Base-by-base conservation (phyloP, 2,888 invertebrate species). In the Octodonta nipae region DNA sequence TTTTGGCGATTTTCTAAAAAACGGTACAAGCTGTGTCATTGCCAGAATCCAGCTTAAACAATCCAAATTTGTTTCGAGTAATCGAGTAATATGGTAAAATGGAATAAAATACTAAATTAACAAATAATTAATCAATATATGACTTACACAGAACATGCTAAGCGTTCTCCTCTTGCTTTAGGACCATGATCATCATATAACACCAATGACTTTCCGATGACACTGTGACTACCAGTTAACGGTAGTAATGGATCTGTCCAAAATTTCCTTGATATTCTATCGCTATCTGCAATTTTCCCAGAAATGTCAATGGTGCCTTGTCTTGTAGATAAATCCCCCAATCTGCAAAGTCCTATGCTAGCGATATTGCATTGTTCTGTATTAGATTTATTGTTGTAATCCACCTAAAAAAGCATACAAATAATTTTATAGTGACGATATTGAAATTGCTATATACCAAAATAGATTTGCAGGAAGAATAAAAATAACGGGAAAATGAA, bases 181-280 rank as follows among this genome's bases (percentile, higher is more conserved):
- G 89, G 89, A 0, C 86, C 86, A 52, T 80, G 74, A 53, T 89
- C 88, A 54, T 86, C 89, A 50, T 82, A 86, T 29, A 93, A 71
- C 2, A 89, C 84, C 16, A 93, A 62, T 5, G 91, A 84, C 56
- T 78, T 81, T 29, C 83, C 84, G 49, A 91, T 54, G 48, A 87
- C 68, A 41, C 75, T 75, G 50, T 75, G 65, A 10, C 70, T 69
- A 8, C 92, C 92, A 6, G 75, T 73, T 5, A 93, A 64, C 0
- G 84, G 78, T 16, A 91, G 50, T 49, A 75, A 68, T 0, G 72
- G 63, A 58, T 91, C 92, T 0, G 84, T 85, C 62, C 85, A 84
- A 48, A 88, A 65, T 28, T 70, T 71, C 26, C 85, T 70, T 8
- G 86, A 82, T 11, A 82, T 60, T 14, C 61, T 63, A 2, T 70